Evolutionary conservation across 1,140 invertebrate species (phyloP).

Genomic region (Conopomorpha cramerella): DNA sequence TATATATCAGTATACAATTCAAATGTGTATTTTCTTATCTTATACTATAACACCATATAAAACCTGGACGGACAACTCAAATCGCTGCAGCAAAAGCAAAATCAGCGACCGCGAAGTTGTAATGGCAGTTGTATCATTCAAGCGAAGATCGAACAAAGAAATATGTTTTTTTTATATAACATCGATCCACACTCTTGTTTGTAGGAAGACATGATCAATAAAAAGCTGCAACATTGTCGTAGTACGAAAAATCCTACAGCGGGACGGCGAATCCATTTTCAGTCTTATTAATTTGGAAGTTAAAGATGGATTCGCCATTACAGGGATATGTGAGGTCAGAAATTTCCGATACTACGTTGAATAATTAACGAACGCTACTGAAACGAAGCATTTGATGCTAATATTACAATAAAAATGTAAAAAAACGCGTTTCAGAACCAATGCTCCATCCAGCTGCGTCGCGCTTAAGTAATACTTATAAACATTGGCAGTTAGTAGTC

Average conservation of each 20-base stretch:
- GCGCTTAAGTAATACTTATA: no score
- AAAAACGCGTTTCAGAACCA: no score
- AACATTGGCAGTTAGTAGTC: no score
- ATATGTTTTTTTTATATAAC: slow-evolving; percentile 4
- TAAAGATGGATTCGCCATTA: no score
- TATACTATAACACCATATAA: slow-evolving; percentile 49
- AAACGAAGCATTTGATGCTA: no score
- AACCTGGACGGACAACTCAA: slow-evolving; percentile 58
- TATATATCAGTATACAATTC: slow-evolving; percentile 18
- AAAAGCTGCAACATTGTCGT: slow-evolving; percentile 7
- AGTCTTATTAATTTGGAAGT: no score
- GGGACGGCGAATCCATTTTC: no score
- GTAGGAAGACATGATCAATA: slow-evolving; percentile 49
- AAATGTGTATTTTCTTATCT: slow-evolving; percentile 17
- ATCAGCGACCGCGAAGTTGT: slow-evolving; percentile 47
- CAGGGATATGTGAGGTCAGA: no score
- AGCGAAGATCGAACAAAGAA: neutral
- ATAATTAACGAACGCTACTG: no score
- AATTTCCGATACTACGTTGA: no score
- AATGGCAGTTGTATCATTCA: slow-evolving; percentile 12
- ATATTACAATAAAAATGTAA: no score
- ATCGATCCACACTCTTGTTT: slow-evolving; percentile 50
- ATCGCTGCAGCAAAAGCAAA: slow-evolving; percentile 47
- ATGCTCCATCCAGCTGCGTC: no score
- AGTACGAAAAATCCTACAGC: neutral